Conservation (phyloP, 2,888 invertebrate species). For the Melanargia galathea region DNA sequence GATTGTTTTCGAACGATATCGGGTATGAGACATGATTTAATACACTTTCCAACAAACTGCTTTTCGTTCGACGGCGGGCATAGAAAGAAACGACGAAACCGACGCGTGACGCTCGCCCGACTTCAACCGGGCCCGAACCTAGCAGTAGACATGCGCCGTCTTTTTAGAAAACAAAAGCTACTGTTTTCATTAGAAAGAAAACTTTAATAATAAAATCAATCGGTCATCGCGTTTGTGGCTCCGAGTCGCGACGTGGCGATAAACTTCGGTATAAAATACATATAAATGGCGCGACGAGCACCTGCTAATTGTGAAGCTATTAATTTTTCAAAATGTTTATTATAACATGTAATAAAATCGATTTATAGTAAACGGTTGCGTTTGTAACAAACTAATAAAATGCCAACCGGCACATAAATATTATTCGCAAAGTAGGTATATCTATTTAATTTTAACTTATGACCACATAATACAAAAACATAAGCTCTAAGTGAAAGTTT, state of each 20-base stretch:
- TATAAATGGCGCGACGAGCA: conserved; percentile 30
- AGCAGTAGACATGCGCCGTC: too few relatives aligned
- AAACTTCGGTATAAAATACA: conserved; percentile 15
- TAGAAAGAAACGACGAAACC: too few relatives aligned
- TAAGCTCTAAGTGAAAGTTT: conserved; percentile 2
- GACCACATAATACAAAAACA: not conserved
- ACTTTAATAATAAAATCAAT: too few relatives aligned
- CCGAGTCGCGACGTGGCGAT: not conserved
- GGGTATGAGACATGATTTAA: too few relatives aligned
- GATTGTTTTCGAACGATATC: too few relatives aligned
- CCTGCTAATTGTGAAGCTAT: conserved; percentile 35
- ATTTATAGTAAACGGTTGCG: conserved; percentile 31
- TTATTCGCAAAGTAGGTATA: conserved; percentile 12
- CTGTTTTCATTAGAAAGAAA: too few relatives aligned
- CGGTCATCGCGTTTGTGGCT: not conserved
- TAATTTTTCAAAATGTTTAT: conserved; percentile 31
- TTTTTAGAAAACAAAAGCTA: too few relatives aligned
- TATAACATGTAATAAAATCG: conserved; percentile 35
- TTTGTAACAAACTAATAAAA: conserved; percentile 27
- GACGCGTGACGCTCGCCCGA: too few relatives aligned
- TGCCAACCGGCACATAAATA: conserved; percentile 30
- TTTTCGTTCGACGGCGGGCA: too few relatives aligned
- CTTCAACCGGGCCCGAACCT: too few relatives aligned
- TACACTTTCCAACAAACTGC: too few relatives aligned
- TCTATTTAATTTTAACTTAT: not conserved